phyloP scores from a whole-genome alignment of 2,797 vertebrate genomes.

The Leontocebus nigricollis region DNA sequence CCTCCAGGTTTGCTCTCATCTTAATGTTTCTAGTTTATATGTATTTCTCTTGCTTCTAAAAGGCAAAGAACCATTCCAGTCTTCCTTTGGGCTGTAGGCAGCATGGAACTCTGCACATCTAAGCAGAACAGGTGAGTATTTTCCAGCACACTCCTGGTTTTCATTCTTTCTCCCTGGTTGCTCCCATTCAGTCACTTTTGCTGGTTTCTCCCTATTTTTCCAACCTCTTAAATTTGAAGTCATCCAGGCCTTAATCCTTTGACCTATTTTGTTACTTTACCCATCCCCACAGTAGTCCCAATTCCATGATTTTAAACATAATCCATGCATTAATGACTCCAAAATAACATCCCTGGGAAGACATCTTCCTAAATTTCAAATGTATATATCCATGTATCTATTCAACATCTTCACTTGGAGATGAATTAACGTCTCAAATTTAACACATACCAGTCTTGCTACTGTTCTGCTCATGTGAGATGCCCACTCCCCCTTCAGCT shows the following conservation, averaged over 20 bases:
- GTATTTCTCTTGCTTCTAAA: background rate
- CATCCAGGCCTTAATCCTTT: background rate
- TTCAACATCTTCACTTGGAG: background rate
- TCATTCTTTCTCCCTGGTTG: background rate
- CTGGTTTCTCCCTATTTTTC: background rate
- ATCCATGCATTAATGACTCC: background rate
- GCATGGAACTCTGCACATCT: background rate
- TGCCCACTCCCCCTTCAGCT: background rate
- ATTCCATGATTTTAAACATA: background rate
- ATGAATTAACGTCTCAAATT: background rate
- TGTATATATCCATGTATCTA: background rate
- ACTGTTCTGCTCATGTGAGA: background rate
- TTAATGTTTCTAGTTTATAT: background rate
- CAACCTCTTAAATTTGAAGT: background rate
- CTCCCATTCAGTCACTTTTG: background rate
- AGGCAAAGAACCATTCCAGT: background rate
- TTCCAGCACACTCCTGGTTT: background rate
- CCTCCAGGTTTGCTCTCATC: background rate
- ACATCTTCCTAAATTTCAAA: background rate
- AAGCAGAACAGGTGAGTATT: fast-evolving
- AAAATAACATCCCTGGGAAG: background rate
- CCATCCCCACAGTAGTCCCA: background rate
- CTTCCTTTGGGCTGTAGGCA: background rate
- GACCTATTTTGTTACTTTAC: background rate
- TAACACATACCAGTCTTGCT: background rate